Evolutionary conservation across 2,113 vertebrate genomes (phyloP).

Genomic region (Oryctolagus cuniculus): DNA sequence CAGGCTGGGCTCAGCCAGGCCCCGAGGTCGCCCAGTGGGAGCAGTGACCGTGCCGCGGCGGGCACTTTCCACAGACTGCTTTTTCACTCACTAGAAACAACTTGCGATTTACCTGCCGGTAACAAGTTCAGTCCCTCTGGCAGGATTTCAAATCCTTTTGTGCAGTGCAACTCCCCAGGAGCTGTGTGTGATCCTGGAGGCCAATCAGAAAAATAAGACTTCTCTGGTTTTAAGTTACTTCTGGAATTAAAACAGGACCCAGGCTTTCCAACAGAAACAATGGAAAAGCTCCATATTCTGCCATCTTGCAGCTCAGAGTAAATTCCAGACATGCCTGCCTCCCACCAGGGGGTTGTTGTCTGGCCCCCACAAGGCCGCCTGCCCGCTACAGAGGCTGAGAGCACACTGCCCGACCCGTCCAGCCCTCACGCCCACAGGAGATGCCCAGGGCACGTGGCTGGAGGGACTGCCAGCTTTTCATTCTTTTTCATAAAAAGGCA

Average conservation of each 20-base stretch:
- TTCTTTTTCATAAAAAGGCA: background rate
- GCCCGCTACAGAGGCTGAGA: too few species aligned
- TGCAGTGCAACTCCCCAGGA: conserved; percentile 21
- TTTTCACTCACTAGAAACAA: conserved; percentile 20
- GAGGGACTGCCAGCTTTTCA: background rate
- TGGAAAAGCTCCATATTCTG: conserved; percentile 55
- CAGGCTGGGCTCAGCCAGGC: too few species aligned
- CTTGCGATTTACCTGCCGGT: conserved; percentile 10
- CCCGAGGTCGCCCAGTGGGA: too few species aligned
- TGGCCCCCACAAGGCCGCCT: too few species aligned
- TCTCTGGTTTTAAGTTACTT: conserved; percentile 50
- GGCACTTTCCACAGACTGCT: background rate
- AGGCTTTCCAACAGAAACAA: conserved; percentile 73
- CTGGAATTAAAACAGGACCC: conserved; percentile 39
- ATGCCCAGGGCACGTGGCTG: too few species aligned
- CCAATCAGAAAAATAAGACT: conserved; percentile 64
- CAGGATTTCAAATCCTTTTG: conserved; percentile 46
- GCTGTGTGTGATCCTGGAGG: conserved; percentile 38
- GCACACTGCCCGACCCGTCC: too few species aligned
- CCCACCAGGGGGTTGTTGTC: background rate
- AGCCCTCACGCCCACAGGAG: too few species aligned
- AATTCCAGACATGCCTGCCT: conserved; percentile 64
- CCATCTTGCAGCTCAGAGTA: background rate
- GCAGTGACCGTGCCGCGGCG: too few species aligned
- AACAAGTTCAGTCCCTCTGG: conserved; percentile 24